Evolutionary conservation across 2,888 invertebrate genomes (phyloP).

Genomic region (Stenolophus ochropezus): DNA sequence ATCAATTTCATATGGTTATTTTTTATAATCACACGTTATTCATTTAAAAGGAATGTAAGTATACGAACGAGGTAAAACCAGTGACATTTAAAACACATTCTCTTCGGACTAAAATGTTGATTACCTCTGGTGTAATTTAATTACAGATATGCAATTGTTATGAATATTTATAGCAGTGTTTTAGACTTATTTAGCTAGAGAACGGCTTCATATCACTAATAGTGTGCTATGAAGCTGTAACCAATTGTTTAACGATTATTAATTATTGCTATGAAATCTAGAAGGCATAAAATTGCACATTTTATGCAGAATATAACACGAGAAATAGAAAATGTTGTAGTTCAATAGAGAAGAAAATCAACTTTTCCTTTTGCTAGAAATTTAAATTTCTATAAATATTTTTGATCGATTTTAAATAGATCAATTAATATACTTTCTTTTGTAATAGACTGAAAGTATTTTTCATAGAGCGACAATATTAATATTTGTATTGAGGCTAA

Average conservation of each 20-base stretch:
- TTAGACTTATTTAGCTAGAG: no score
- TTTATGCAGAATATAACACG: not conserved
- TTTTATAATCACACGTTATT: no score
- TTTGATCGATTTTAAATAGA: not conserved
- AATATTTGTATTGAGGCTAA: constrained; percentile 30
- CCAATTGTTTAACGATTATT: not conserved
- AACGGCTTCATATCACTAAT: no score
- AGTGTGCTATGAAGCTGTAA: no score
- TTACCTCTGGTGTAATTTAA: no score
- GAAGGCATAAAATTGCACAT: constrained; percentile 11
- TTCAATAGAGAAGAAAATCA: constrained; percentile 52
- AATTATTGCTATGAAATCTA: not conserved
- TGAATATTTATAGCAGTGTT: no score
- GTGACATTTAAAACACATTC: no score
- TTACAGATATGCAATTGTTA: no score
- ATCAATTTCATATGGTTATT: no score
- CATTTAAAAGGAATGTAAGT: no score
- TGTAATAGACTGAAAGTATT: not conserved
- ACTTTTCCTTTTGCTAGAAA: constrained; percentile 44
- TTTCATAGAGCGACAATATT: not conserved
- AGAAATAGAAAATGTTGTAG: constrained; percentile 51
- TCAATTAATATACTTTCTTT: not conserved
- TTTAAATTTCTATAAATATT: constrained; percentile 34
- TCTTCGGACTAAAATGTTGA: no score
- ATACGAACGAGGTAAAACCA: no score